Base-by-base conservation (phyloP, 2,113 vertebrate species). In the Alosa alosa region DNA sequence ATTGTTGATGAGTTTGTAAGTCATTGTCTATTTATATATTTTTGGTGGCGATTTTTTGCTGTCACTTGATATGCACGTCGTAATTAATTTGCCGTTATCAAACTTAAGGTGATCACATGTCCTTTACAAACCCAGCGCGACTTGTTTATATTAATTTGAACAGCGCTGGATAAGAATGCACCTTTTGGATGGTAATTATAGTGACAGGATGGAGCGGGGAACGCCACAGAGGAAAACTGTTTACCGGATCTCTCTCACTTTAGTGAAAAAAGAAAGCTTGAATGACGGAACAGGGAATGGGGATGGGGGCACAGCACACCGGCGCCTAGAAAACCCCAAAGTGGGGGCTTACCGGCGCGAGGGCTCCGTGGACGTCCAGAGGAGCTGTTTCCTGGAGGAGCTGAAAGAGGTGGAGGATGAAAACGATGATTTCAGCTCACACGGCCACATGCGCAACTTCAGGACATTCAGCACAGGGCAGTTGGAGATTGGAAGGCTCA, bases 201-300 rank as follows among this genome's bases (percentile, higher is more conserved):
- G 93, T 0, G 95, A 95, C 82, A 89, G 92, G 86, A 96, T 96
- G 97, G 95, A 96, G 89, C 92, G 96, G 39, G 95, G 95, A 0
- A 91, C 95, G 31, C 95, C 96, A 13, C 96, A 95, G 88, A 94
- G 96, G 89, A 97, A 94, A 78, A 98, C 97, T 0, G 96, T 99
- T 0, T 98, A 98, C 92, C 94, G 97, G 91, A 99, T 99, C 94
- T 99, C 97, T 18, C 96, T 99, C 89, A 99, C 97, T 47, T 91
- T 99, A 91, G 97, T 99, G 90, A 96, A 98, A 90, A 96, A 96
- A 90, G 97, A 98, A 92, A 94, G 89, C 81, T 86, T 94, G 88
- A 93, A 96, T n/a, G 92, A 90, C 0, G 20, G 86, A n/a, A 57
- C 88, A 86, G 36, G 82, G 46, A 88, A 25, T 39, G 90, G 81